Evolutionary conservation across 64 coral and sea anemone genomes (phyloP).

Genomic region (Trachythela sp.): DNA sequence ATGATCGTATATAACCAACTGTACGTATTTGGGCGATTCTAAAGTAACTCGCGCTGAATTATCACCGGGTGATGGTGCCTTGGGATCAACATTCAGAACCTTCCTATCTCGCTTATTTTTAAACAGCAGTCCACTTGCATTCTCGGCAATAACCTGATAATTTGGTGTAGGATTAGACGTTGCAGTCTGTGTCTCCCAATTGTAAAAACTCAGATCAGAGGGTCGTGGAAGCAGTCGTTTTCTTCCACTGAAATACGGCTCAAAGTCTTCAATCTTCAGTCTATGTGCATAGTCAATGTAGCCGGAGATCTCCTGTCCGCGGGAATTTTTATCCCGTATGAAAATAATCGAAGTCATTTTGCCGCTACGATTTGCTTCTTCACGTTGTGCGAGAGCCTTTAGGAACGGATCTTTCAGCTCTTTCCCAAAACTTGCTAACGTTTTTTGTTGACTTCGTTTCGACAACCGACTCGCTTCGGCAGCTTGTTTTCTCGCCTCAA

Average conservation of each 20-base stretch:
- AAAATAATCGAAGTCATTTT: slow-evolving; percentile 99
- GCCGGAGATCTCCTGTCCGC: slow-evolving; percentile 95
- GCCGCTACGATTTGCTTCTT: slow-evolving; percentile 96
- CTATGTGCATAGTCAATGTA: slow-evolving; percentile 95
- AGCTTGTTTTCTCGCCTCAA: slow-evolving; percentile 93
- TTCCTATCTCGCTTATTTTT: slow-evolving; percentile 96
- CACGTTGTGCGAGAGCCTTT: slow-evolving; percentile 76
- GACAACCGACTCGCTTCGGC: slow-evolving; percentile 93
- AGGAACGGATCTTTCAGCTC: slow-evolving; percentile 90
- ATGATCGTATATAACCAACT: slow-evolving; percentile 96
- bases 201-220: slow-evolving; percentile 94
- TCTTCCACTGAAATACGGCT: slow-evolving; percentile 85
- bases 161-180: slow-evolving; percentile 96
- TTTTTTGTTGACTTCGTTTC: slow-evolving; percentile 98
- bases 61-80: slow-evolving; percentile 81
- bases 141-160: slow-evolving; percentile 98
- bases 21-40: slow-evolving; percentile 75
- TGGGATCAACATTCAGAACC: slow-evolving; percentile 94
- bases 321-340: slow-evolving; percentile 92
- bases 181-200: slow-evolving; percentile 98
- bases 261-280: slow-evolving; percentile 96
- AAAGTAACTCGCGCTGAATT: slow-evolving; percentile 84
- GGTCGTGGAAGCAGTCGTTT: slow-evolving; percentile 76
- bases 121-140: slow-evolving; percentile 74
- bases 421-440: slow-evolving; percentile 94